Conservation (phyloP, 1,140 invertebrate species). For the Drosophila obscura region DNA sequence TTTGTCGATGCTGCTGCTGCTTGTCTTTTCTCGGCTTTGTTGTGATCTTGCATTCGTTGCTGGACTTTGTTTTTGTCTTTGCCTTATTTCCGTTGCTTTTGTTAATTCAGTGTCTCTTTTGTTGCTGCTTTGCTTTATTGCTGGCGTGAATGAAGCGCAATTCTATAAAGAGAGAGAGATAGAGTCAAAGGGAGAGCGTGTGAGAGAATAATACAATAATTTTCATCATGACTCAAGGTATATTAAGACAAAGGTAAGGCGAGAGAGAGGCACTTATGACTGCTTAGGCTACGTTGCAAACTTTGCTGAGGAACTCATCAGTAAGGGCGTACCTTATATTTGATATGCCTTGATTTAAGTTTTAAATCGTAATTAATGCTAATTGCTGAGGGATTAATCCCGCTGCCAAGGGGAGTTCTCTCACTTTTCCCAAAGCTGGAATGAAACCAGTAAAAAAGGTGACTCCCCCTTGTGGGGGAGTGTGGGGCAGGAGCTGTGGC, state of each 20-base stretch:
- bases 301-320: no score
- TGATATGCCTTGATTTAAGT: slow-evolving; percentile 65
- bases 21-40: slow-evolving; percentile 67
- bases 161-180: slow-evolving; percentile 49
- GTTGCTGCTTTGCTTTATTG: slow-evolving; percentile 27
- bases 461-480: slow-evolving; percentile 26
- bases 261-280: no score
- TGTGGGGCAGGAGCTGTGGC: background rate
- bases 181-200: slow-evolving; percentile 10
- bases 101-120: slow-evolving; percentile 20
- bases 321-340: no score
- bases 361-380: slow-evolving; percentile 75
- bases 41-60: slow-evolving; percentile 76
- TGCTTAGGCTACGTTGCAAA: no score
- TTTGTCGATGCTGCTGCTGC: background rate
- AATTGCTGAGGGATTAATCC: slow-evolving; percentile 67
- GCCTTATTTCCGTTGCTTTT: slow-evolving; percentile 17
- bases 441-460: slow-evolving; percentile 52
- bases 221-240: slow-evolving; percentile 5
- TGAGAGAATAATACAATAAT: background rate
- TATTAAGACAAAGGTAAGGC: slow-evolving; percentile 14
- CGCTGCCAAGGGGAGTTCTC: slow-evolving; percentile 9
- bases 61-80: slow-evolving; percentile 51
- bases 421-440: slow-evolving; percentile 27
- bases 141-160: slow-evolving; percentile 67